A percentile compares a stretch with the other conserved stretches of the same genome.
These are phyloP conservation scores for Scalopus aquaticus DNA, from an alignment of 2,113 vertebrate genomes.

Conservation along the genomic window DNA sequence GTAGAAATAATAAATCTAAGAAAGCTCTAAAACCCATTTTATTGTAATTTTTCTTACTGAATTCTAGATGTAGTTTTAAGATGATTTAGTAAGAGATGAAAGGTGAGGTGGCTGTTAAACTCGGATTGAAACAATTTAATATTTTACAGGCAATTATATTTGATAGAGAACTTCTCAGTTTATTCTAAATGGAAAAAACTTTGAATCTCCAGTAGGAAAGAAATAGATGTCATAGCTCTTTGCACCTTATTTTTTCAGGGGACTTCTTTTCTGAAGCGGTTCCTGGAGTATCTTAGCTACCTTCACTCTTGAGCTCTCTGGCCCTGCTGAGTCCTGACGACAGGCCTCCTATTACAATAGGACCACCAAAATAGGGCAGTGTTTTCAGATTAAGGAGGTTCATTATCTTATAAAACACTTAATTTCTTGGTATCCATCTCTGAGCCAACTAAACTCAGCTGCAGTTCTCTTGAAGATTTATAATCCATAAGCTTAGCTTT, in stretches of 20 bases:
- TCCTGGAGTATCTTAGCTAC: not conserved
- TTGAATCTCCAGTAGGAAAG: not conserved
- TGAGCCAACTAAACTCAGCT: not conserved
- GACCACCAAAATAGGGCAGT: not conserved
- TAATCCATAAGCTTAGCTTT: not conserved
- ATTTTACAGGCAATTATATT: not conserved
- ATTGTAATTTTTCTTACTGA: slow-evolving; percentile 58
- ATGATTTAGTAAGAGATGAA: slow-evolving; percentile 30
- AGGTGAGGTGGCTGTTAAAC: not conserved
- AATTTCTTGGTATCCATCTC: not conserved
- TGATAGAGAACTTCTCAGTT: not conserved
- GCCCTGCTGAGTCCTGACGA: not conserved
- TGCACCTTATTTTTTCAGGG: not conserved
- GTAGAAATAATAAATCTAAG: slow-evolving; percentile 43
- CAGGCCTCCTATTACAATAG: too few species aligned
- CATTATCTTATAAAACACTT: not conserved
- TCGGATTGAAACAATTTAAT: slow-evolving; percentile 2
- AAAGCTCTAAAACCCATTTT: slow-evolving; percentile 32
- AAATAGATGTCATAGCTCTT: not conserved
- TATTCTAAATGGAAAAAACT: not conserved
- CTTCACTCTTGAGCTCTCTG: not conserved
- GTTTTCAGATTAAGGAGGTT: not conserved
- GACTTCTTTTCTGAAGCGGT: not conserved
- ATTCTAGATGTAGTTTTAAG: slow-evolving; percentile 49
- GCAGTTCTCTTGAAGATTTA: not conserved